These are phyloP conservation scores for Drosophila carrolli DNA, from an alignment of 1,140 invertebrate species.

Conservation along the genomic window DNA sequence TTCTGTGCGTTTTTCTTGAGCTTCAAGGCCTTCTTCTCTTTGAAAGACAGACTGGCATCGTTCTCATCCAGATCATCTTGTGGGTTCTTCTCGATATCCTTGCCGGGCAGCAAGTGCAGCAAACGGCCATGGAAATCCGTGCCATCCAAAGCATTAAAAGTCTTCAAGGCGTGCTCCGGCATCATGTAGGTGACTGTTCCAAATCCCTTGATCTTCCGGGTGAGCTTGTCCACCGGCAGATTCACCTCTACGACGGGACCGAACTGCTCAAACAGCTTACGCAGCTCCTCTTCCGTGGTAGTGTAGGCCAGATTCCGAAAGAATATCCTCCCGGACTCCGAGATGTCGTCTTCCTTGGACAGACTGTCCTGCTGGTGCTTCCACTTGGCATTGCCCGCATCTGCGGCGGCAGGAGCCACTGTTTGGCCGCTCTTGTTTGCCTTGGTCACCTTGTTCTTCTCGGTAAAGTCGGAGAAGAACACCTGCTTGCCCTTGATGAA, in stretches of 20 bases:
- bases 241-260: constrained; percentile 95
- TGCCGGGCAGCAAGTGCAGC: constrained; percentile 96
- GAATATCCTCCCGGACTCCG: constrained; percentile 97
- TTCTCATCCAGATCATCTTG: constrained; percentile 85
- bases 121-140: constrained; percentile 95
- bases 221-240: constrained; percentile 94
- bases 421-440: constrained; percentile 75
- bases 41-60: constrained; percentile 89
- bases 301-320: constrained; percentile 96
- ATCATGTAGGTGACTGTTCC: constrained; percentile 97
- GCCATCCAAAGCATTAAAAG: constrained; percentile 95
- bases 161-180: constrained; percentile 97
- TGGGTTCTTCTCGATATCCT: constrained; percentile 85
- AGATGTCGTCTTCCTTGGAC: constrained; percentile 92
- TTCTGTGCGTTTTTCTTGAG: constrained; percentile 91
- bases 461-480: constrained; percentile 88
- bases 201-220: constrained; percentile 96
- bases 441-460: constrained; percentile 85
- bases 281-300: constrained; percentile 94
- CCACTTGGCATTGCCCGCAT: constrained; percentile 86
- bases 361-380: constrained; percentile 89
- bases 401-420: constrained; percentile 8
- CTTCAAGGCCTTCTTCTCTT: constrained; percentile 94
- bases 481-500: constrained; percentile 91
- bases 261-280: constrained; percentile 93